phyloP scores from a whole-genome alignment of 2,888 invertebrate species.

The Drosophila gaucha region DNA sequence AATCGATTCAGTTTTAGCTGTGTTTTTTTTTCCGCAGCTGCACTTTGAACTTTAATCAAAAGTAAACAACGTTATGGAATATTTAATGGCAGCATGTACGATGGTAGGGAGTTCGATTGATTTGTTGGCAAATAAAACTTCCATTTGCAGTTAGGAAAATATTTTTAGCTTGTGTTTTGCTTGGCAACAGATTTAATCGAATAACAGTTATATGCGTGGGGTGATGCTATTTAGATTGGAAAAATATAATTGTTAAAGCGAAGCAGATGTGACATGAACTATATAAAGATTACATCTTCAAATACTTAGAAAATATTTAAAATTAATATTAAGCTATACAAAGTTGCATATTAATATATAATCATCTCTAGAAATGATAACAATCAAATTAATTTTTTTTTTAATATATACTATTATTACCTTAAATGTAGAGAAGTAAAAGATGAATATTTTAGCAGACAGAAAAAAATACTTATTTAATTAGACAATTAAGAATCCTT shows the following conservation, averaged over 20 bases:
- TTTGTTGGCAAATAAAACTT: slow-evolving; percentile 9
- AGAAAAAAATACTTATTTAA: too few species aligned
- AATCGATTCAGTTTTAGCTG: slow-evolving; percentile 58
- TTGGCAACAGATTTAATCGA: slow-evolving; percentile 6
- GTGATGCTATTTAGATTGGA: too few species aligned
- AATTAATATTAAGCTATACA: not conserved
- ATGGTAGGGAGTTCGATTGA: not conserved
- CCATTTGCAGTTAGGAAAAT: slow-evolving; percentile 7
- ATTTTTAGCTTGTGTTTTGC: not conserved
- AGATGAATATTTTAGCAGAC: too few species aligned
- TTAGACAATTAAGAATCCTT: too few species aligned
- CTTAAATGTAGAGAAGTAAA: too few species aligned
- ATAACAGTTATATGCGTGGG: not conserved
- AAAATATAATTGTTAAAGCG: too few species aligned
- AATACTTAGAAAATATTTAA: too few species aligned
- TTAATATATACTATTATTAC: too few species aligned
- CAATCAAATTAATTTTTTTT: too few species aligned
- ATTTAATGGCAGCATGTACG: slow-evolving; percentile 8
- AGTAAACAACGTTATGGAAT: slow-evolving; percentile 28
- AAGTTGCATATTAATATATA: not conserved
- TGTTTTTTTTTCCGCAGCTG: slow-evolving; percentile 20
- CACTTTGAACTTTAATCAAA: slow-evolving; percentile 38
- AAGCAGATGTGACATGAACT: too few species aligned
- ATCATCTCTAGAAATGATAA: too few species aligned
- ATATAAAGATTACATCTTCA: not conserved